Evolutionary conservation across 2,888 invertebrate genomes (phyloP).

Genomic region (Cinara cedri): DNA sequence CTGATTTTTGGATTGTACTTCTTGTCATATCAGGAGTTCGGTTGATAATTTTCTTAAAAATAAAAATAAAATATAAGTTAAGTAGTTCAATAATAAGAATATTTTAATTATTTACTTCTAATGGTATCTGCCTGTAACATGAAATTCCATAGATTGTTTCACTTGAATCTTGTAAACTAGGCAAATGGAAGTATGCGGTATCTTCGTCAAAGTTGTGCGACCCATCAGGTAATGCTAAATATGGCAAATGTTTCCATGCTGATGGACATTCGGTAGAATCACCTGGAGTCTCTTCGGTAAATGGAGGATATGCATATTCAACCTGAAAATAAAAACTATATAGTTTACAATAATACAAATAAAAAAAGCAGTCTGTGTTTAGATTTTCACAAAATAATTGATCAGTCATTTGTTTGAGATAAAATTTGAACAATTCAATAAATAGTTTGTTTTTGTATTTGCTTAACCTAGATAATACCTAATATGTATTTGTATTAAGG

Average conservation of each 20-base stretch:
- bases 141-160: slow-evolving; percentile 94
- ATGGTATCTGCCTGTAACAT: slow-evolving; percentile 96
- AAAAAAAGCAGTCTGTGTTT: no score
- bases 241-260: slow-evolving; percentile 95
- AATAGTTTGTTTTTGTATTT: neutral
- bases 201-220: slow-evolving; percentile 96
- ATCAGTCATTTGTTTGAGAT: neutral
- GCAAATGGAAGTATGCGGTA: slow-evolving; percentile 94
- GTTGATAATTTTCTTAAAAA: slow-evolving; percentile 81
- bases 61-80: neutral
- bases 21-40: slow-evolving; percentile 94
- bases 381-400: no score
- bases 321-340: slow-evolving; percentile 67
- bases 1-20: slow-evolving; percentile 97
- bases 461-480: neutral
- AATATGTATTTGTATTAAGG: slow-evolving; percentile 12
- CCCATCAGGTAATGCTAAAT: slow-evolving; percentile 94
- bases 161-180: slow-evolving; percentile 81
- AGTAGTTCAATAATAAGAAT: slow-evolving; percentile 34
- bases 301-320: slow-evolving; percentile 65
- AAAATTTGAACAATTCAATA: neutral
- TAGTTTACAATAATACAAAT: neutral
- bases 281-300: slow-evolving; percentile 58
- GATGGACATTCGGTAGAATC: slow-evolving; percentile 79
- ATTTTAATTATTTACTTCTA: slow-evolving; percentile 72